Conservation (phyloP, 1,140 invertebrate genomes). For the Orchestia grillus region DNA sequence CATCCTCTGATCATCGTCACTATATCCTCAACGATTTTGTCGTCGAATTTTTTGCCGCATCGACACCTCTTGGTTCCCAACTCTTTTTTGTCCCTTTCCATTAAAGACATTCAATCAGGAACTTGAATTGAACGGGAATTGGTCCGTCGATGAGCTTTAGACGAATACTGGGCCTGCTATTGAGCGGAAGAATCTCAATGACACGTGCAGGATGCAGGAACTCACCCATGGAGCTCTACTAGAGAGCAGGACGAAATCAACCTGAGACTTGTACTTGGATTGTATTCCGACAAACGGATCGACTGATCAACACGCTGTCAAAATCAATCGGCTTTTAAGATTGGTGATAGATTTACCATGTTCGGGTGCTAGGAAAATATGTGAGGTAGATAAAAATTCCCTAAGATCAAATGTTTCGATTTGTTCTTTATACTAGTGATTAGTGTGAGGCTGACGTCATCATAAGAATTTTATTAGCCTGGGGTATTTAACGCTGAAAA, state of each 20-base stretch:
- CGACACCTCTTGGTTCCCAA: neutral
- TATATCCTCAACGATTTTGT: neutral
- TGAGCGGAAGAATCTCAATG: neutral
- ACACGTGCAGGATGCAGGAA: neutral
- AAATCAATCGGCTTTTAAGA: too few relatives aligned
- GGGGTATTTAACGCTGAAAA: too few relatives aligned
- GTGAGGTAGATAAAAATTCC: too few relatives aligned
- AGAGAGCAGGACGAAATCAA: neutral
- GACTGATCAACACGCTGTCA: neutral
- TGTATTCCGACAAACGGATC: neutral
- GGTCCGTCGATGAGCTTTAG: slow-evolving; percentile 14
- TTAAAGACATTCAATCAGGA: slow-evolving; percentile 43
- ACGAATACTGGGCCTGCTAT: slow-evolving; percentile 20
- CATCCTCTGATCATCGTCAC: neutral
- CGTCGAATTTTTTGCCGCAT: neutral
- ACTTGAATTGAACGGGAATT: slow-evolving; percentile 3
- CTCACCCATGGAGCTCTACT: neutral
- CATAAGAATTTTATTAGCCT: too few relatives aligned
- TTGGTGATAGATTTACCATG: too few relatives aligned
- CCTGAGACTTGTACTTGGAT: neutral
- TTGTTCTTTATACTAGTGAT: too few relatives aligned
- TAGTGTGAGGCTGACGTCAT: too few relatives aligned
- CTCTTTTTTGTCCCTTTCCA: neutral
- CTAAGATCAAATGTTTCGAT: too few relatives aligned
- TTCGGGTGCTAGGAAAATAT: too few relatives aligned